phyloP scores from a whole-genome alignment of 2,888 invertebrate genomes.

The Volucella inanis region DNA sequence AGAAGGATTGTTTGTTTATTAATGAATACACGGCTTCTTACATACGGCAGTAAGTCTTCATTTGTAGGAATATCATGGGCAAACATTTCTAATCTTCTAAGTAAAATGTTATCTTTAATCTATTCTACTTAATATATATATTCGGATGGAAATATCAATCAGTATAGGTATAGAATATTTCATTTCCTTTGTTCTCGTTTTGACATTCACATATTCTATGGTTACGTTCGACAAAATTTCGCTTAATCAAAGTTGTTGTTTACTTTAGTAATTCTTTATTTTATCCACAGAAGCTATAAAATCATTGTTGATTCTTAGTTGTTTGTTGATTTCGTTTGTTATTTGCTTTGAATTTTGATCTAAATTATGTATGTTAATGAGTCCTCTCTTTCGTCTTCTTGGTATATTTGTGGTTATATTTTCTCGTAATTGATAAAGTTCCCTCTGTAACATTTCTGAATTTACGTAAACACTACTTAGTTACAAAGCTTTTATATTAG shows the following conservation, averaged over 20 bases:
- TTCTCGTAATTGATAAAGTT: neutral
- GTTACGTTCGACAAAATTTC: neutral
- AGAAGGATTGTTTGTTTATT: slow-evolving; percentile 26
- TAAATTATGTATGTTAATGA: slow-evolving; percentile 3
- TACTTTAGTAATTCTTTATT: slow-evolving; percentile 5
- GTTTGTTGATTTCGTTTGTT: neutral
- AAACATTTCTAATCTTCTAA: too few species aligned
- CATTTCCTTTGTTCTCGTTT: neutral
- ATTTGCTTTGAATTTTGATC: neutral
- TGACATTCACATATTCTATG: neutral
- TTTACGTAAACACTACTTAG: too few species aligned
- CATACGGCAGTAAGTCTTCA: neutral
- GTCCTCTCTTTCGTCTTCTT: neutral
- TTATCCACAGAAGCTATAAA: slow-evolving; percentile 17
- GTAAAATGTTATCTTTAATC: neutral
- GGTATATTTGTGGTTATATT: neutral
- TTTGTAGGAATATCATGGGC: too few species aligned
- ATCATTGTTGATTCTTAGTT: slow-evolving; percentile 1
- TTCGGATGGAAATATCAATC: neutral
- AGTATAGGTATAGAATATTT: neutral
- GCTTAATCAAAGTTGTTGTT: neutral
- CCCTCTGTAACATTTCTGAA: neutral
- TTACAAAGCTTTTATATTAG: too few species aligned
- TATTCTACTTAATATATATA: neutral
- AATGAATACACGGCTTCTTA: slow-evolving; percentile 57